Conservation (phyloP, 2,797 vertebrate species). For the Oreochromis mossambicus region DNA sequence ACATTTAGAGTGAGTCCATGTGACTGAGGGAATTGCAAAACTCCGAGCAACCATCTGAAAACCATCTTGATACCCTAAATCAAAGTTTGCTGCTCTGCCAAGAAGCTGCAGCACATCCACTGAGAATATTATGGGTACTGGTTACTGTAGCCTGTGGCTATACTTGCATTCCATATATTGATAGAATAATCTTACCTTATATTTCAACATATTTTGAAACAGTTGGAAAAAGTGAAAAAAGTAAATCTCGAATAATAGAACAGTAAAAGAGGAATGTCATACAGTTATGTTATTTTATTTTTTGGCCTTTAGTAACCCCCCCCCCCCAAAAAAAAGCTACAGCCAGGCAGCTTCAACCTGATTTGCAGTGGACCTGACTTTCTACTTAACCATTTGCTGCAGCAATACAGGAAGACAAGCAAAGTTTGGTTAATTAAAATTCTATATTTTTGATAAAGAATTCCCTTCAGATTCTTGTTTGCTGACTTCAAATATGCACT, state of each 20-base stretch:
- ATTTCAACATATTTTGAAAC: background rate
- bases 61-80: background rate
- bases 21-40: background rate
- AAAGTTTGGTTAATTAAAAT: background rate
- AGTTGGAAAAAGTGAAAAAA: background rate
- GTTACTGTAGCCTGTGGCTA: background rate
- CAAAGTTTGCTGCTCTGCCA: background rate
- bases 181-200: background rate
- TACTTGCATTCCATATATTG: background rate
- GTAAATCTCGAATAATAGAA: background rate
- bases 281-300: background rate
- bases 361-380: conserved; percentile 1
- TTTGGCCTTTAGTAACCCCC: background rate
- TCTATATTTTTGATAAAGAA: conserved; percentile 14
- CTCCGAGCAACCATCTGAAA: background rate
- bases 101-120: background rate
- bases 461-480: conserved; percentile 39
- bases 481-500: conserved; percentile 24
- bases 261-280: background rate
- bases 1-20: background rate
- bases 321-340: fast-evolving
- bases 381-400: background rate
- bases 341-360: conserved; percentile 10
- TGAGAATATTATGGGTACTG: background rate
- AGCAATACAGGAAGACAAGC: background rate